Base-by-base conservation (phyloP, 2,797 vertebrate genomes). In the Phalloptychus januarius region DNA sequence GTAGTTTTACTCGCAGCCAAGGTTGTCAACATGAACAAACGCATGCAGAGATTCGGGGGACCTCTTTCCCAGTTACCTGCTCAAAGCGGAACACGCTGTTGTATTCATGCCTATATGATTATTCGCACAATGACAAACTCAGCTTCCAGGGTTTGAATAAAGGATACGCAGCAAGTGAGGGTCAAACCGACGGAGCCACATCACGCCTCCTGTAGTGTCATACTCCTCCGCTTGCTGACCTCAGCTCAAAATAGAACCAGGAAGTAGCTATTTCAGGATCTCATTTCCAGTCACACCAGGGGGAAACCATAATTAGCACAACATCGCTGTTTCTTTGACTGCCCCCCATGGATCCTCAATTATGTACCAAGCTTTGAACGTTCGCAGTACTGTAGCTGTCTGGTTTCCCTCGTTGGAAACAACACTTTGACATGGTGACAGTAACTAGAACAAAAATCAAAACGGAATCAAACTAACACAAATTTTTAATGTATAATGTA, bases 181-280 rank as follows among this genome's bases (percentile, higher is more conserved):
- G 93, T 94, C 92, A 92, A 90, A 91, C 89, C 85, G 73, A 82
- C 89, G 54, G 91, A 83, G 91, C 88, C 91, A 87, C 82, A 90
- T 94, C 87, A 74, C 93, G 89, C 86, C 91, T 93, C 87, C 77
- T 91, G 85, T 85, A 74, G 16, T 90, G 92, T 31, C 3, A 45
- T 92, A 89, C 89, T 92, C 91, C 90, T 93, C 93, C 90, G 85
- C 91, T 70, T 80, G 82, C 92, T 94, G 93, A 95, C 92, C 92
- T 92, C 80, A 87, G 88, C 91, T 93, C 85, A 91, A 94, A 95
- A 94, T 95, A 95, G 94, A 92, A 92, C 91, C 91, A 93, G 92
- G 94, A 94, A 92, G 88, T 93, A 31, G 87, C 91, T 94, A 95
- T 94, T 94, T 92, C 80, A 77, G 88, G 90, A 93, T 78, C 86